Evolutionary conservation across 2,113 vertebrate genomes (phyloP), one percentile per base, ranked within the genome.

Genomic region (Thalassarche chlororhynchos): DNA sequence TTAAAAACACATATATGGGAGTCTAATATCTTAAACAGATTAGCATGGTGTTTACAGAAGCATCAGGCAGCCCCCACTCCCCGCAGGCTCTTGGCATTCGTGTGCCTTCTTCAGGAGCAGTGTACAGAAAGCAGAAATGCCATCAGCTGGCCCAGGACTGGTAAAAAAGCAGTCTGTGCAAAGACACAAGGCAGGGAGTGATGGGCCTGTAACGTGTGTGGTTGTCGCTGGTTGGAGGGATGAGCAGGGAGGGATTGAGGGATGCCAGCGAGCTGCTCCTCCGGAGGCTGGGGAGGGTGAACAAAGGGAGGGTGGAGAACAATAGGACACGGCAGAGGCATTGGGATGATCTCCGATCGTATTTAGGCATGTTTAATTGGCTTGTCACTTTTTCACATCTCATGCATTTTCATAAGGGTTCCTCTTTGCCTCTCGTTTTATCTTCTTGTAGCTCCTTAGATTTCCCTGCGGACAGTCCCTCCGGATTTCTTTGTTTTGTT

Each of bases 321-420:
- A 95, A 65, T 76, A 72, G 86, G 85, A 26, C 49, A 65, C 0
- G 2, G 29, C 79, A 80, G 82, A 51, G 69, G 84, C 72, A 34
- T 17, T 86, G 54, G 72, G 87, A 58, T 97, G 88, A 97, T 94
- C 94, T 87, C 79, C 74, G 85, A 79, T 90, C 1, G 21, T 86
- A 36, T 96, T 94, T 87, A 89, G 80, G 46, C 44, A 13, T 31
- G 28, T 66, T 96, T 97, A 94, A 97, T 93, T 95, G 91, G 84
- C 75, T 87, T 96, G 94, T 84, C 93, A 94, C 42, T 81, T 97
- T 87, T 94, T 79, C 68, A 86, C 55, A 51, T 86, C 87, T 96
- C 78, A 88, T 94, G 87, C 78, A 92, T 97, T 97, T 97, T 97
- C 91, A 94, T 97, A 68, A 96, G 68, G 69, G n/a, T 86, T 77